Evolutionary conservation across 1,140 invertebrate genomes (phyloP), one percentile per base, ranked within the genome.

Genomic region (Trichonephila clavata): DNA sequence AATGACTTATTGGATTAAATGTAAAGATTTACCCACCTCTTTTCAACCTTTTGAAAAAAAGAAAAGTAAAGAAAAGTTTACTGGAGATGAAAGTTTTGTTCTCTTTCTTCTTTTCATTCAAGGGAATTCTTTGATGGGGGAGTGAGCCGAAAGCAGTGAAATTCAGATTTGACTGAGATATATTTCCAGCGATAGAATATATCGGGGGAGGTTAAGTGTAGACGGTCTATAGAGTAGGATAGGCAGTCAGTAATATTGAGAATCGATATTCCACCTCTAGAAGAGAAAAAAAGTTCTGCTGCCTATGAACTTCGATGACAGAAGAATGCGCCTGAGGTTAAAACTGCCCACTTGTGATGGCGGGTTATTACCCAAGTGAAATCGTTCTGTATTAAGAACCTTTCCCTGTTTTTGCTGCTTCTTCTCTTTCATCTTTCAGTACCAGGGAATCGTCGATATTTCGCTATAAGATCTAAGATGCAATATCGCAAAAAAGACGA

Each of bases 221-320:
- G 65, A 32, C 27, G 71, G 61, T n/a, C 39, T 32, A 61, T 68
- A 71, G 86, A 32, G 57, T 43, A 63, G 68, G 43, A 90, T 90
- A 68, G 68, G 43, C 88, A 90, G 71, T 61, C 71, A 27, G 68
- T 80, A 63, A 90, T 90, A 90, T 90, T 90, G 88, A 90, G 68
- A 90, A 90, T 90, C 88, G 71, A 90, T 90, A 90, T 77, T 32
- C 88, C 50, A 59, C 71, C 43, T 57, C 43, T n/a, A 57, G 60
- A 88, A 57, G 57, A 68, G 68, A 6, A 43, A 86, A 60, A 86
- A 86, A 32, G 16, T 59, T 63, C 84, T 16, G 50, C 21, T 59
- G 20, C 61, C 88, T 59, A 27, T n/a, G 68, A 39, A 80, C 68
- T 77, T 90, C 88, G 68, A 77, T 59, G 71, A 32, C 88, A 71